Evolutionary conservation across 2,113 vertebrate genomes (phyloP), one percentile per base, ranked within the genome.

Genomic region (Grus americana): DNA sequence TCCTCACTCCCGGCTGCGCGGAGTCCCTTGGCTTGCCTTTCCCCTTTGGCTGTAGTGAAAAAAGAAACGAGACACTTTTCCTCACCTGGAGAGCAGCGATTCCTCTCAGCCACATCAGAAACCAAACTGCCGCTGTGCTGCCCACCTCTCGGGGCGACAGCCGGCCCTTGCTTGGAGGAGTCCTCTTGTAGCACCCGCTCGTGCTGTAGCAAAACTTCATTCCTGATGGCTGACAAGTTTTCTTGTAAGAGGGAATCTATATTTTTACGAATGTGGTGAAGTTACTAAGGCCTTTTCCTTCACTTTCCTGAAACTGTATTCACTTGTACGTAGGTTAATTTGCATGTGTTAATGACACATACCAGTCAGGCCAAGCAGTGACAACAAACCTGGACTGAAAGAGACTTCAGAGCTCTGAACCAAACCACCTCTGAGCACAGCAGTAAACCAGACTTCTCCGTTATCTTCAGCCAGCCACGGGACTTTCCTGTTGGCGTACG

Each of bases 51-150:
- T 65, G n/a, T 0, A 46, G 70, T 36, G 50, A 12, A 36, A 40
- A 47, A 8, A 15, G 29, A 42, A 50, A 16, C 9, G 9, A 10
- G 20, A 1, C 6, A 17, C 32, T 44, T 40, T 52, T 79, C 46
- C 52, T 42, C 8, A 42, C 74, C 11, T 18, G 86, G 30, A 71
- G 50, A 71, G 42, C 27, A 4, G 23, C 12, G 1, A 24, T 74
- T 80, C 62, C 36, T 38, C 49, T 22, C 49, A 49, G 49, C 49
- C 49, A 50, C 44, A 40, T 7, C 46, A 83, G 62, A 55, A 50
- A 14, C 23, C 32, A 8, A 62, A 30, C 2, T 57, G n/a, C 10
- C 5, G 57, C 18, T 0, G 1, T 21, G 61, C n/a, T 47, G 54
- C 71, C n/a, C 78, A 9, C 32, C 32, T 38, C 44, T 12, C 49